Conservation (phyloP, 2,888 invertebrate species). For the Girardia tigrina region DNA sequence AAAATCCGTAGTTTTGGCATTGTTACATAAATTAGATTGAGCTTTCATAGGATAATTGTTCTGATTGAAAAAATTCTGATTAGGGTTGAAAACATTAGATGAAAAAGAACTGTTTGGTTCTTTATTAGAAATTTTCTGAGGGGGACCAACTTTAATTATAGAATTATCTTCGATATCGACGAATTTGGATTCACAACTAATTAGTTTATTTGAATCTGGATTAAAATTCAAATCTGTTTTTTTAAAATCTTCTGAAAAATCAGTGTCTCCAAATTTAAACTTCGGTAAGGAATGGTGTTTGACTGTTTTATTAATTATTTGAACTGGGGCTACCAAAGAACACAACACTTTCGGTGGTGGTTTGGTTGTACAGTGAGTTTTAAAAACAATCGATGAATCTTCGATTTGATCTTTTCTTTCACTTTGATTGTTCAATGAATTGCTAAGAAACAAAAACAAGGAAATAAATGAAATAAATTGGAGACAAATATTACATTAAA, state of each 20-base stretch:
- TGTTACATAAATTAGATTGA: constrained; percentile 16
- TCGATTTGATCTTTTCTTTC: background rate
- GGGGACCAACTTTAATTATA: background rate
- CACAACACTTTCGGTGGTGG: constrained; percentile 17
- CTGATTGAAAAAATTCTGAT: background rate
- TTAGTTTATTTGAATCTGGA: background rate
- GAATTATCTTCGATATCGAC: background rate
- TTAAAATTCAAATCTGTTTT: background rate
- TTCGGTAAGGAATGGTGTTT: constrained; percentile 6
- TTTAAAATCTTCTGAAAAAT: background rate
- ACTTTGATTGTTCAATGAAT: too few species aligned
- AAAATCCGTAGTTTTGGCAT: background rate
- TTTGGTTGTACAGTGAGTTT: constrained; percentile 3
- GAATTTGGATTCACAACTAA: background rate
- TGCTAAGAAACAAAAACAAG: too few species aligned
- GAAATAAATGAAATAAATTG: too few species aligned
- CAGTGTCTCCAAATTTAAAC: background rate
- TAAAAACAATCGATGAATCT: constrained; percentile 4
- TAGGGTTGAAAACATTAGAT: background rate
- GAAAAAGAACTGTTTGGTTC: background rate
- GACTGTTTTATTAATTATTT: background rate
- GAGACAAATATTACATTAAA: too few species aligned
- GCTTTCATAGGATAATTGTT: background rate
- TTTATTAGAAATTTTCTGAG: background rate
- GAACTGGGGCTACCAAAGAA: background rate